Percentiles rank a stretch among this genome's conserved stretches.
phyloP scores from a whole-genome alignment of 2,888 invertebrate genomes.

The Brassicogethes aeneus region DNA sequence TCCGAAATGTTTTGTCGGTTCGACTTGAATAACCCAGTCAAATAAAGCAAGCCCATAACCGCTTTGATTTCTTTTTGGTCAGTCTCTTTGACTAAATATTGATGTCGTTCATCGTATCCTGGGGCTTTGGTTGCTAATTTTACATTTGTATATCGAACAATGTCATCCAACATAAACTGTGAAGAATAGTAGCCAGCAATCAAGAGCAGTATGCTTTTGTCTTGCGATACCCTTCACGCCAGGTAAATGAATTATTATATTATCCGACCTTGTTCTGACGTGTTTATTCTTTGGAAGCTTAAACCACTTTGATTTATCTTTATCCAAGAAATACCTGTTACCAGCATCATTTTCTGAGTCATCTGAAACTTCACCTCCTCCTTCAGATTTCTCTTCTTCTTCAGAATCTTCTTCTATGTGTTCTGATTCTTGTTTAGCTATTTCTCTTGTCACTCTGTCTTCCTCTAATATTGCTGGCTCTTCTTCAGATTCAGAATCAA shows the following conservation, averaged over 20 bases:
- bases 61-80: no score
- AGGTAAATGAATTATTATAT: constrained; percentile 7
- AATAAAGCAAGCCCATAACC: no score
- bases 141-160: constrained; percentile 8
- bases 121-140: no score
- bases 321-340: constrained; percentile 7
- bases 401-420: no score
- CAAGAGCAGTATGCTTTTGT: constrained; percentile 5
- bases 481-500: background rate
- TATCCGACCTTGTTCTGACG: constrained; percentile 8
- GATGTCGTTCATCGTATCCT: constrained; percentile 5
- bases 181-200: constrained; percentile 10
- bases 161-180: constrained; percentile 6
- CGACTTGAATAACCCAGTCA: no score
- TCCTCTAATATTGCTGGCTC: background rate
- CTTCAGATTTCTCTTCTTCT: no score
- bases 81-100: no score
- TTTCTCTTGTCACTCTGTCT: background rate
- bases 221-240: constrained; percentile 7
- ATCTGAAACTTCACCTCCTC: background rate
- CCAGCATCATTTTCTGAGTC: no score
- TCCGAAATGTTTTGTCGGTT: no score
- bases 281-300: constrained; percentile 1
- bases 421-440: background rate
- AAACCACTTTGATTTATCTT: constrained; percentile 6